phyloP scores from a whole-genome alignment of 2,113 vertebrate species.

The Salminus brasiliensis region DNA sequence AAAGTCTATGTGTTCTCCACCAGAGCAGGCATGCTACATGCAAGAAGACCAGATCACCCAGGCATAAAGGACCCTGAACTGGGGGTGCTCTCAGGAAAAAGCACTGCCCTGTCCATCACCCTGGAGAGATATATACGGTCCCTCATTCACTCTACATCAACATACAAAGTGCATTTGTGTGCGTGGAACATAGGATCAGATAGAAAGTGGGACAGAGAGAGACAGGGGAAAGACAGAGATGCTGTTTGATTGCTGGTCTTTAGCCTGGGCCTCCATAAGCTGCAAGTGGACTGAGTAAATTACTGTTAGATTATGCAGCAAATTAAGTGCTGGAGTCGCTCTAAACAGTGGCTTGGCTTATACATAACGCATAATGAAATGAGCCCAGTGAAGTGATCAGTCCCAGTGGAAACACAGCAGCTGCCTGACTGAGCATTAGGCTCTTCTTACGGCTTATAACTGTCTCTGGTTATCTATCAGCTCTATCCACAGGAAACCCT shows the following conservation, averaged over 20 bases:
- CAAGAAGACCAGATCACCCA: background rate
- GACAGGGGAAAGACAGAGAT: background rate
- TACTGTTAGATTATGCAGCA: background rate
- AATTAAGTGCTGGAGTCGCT: slow-evolving; percentile 1
- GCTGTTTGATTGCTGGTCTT: background rate
- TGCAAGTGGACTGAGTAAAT: background rate
- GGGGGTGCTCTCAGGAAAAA: background rate
- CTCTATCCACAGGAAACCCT: too few species aligned
- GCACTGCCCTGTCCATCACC: background rate
- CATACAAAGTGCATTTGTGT: background rate
- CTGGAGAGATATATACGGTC: background rate
- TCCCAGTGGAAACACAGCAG: background rate
- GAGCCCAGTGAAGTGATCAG: background rate
- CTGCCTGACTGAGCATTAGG: background rate
- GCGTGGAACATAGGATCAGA: background rate
- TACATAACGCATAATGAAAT: background rate
- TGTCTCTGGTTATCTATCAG: background rate
- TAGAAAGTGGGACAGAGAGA: background rate
- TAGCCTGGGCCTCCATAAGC: background rate
- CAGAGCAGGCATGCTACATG: background rate
- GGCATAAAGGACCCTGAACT: background rate
- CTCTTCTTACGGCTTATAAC: background rate
- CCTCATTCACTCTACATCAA: background rate
- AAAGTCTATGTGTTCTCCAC: slow-evolving; percentile 29
- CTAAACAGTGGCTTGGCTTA: background rate